Percentiles rank a stretch among this genome's conserved stretches.
Evolutionary conservation across 2,113 vertebrate genomes (phyloP).

Genomic region (Butastur rufipennis): DNA sequence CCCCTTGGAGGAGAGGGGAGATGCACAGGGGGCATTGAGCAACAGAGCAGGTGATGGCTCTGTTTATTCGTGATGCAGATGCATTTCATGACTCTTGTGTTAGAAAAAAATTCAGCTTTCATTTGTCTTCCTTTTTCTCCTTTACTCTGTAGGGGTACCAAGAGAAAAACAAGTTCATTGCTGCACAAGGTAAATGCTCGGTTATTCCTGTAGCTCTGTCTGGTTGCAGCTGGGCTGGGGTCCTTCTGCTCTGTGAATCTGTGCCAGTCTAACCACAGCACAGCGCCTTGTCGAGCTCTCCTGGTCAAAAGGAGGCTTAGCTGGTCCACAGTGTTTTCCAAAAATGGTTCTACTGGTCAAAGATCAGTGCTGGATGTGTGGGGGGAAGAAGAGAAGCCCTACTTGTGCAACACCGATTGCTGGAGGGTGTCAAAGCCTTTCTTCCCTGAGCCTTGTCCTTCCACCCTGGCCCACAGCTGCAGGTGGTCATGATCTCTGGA

Average conservation of each 20-base stretch:
- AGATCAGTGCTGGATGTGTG: neutral
- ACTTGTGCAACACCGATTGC: neutral
- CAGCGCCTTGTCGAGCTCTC: neutral
- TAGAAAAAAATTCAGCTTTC: neutral
- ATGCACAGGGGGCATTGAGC: neutral
- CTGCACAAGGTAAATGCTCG: slow-evolving; percentile 87
- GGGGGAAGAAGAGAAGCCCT: neutral
- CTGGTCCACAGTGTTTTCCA: neutral
- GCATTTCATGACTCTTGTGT: neutral
- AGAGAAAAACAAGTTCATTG: slow-evolving; percentile 98
- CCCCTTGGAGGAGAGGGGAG: neutral
- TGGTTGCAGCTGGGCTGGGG: neutral
- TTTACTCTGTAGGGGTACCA: slow-evolving; percentile 86
- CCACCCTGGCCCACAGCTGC: neutral
- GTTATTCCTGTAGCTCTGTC: neutral
- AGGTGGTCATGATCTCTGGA: neutral
- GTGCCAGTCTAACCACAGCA: neutral
- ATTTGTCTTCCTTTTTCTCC: neutral
- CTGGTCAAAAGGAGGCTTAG: neutral
- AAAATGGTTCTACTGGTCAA: neutral
- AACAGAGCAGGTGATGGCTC: neutral
- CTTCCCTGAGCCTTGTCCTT: neutral
- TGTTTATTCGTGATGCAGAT: neutral
- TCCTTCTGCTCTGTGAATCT: neutral
- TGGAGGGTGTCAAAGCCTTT: neutral